Evolutionary conservation across 2,888 invertebrate genomes (phyloP), one percentile per base, ranked within the genome.

Genomic region (Blastobasis lacticolella): DNA sequence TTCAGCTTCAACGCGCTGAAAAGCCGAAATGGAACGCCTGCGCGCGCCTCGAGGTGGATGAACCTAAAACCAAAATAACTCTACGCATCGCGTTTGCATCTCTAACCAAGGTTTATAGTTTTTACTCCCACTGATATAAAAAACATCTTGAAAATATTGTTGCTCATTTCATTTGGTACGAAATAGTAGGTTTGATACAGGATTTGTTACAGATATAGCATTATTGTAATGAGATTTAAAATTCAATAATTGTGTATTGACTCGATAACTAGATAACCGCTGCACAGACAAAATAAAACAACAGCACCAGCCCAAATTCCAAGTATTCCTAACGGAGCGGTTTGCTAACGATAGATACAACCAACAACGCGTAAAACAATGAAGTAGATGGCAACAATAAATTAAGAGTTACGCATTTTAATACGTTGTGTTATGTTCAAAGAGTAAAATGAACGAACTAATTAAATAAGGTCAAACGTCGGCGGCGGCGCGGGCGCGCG

Each of bases 391-490:
- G 78, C 70, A 79, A 81, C 82, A 79, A 75, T 77, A 69, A 84
- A 79, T 82, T 81, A 82, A 74, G 72, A 70, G 73, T 71, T 74
- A 81, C 69, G 78, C 81, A 80, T 84, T 82, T 83, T 81, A 84
- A 85, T 86, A 83, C 75, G 78, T 69, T 69, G 71, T 66, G 76
- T 79, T 79, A 80, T 80, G 81, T 82, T 79, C 72, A 74, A 81
- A 83, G 81, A 85, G 82, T 86, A 84, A 87, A 86, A 85, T 77
- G 83, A 83, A 78, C 81, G 79, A 81, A 86, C 79, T 86, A 88
- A 88, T 87, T 88, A 86, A 88, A 88, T 88, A 88, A 85, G 87
- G 88, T 87, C 87, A 88, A 86, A 79, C 82, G 84, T 80, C 78
- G 73, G 64, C 69, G 70, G 59, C 70, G 71, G 59, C 71, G 71